Conservation (phyloP, 2,797 vertebrate genomes). For the Rallus crepitans region DNA sequence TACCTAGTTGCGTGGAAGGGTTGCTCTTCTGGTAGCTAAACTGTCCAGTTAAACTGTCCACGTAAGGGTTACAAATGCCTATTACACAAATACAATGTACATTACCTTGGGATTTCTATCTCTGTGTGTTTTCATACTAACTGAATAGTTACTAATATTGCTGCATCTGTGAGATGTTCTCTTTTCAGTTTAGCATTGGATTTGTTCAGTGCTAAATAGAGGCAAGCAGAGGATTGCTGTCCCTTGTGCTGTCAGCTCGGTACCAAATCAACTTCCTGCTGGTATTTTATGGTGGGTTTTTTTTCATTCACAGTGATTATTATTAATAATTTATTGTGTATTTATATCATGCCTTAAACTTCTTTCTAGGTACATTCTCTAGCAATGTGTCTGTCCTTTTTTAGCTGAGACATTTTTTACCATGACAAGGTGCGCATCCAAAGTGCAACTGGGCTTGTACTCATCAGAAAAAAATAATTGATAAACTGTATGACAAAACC, state of each 20-base stretch:
- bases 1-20: neutral
- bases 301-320: neutral
- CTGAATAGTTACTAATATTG: neutral
- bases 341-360: neutral
- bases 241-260: neutral
- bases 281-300: neutral
- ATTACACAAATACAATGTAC: neutral
- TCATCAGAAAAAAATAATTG: neutral
- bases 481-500: neutral
- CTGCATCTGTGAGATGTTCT: neutral
- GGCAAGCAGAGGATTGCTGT: neutral
- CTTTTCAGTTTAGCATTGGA: neutral
- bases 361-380: neutral
- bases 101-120: neutral
- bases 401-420: neutral
- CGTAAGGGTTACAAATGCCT: neutral
- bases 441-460: neutral
- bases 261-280: neutral
- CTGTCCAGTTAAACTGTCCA: neutral
- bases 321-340: neutral
- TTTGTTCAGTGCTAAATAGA: neutral
- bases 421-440: neutral
- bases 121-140: neutral
- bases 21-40: neutral
- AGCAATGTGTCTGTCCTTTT: neutral